phyloP scores from a whole-genome alignment of 2,113 vertebrate species.

The Pseudonaja textilis region DNA sequence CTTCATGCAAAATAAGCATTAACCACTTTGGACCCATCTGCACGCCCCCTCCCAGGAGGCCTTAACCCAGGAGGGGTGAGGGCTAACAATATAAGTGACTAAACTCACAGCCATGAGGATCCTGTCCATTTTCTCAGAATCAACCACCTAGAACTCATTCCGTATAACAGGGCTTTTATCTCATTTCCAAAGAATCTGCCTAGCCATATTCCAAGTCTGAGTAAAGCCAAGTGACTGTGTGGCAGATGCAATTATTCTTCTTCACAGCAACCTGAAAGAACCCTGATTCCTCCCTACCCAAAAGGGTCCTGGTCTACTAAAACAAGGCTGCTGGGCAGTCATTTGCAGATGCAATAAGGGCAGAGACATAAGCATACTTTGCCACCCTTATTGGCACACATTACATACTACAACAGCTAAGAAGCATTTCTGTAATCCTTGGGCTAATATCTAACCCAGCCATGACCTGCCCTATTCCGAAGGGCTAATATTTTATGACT shows the following conservation, averaged over 20 bases:
- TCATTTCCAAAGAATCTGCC: background rate
- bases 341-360: background rate
- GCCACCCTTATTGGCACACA: background rate
- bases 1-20: background rate
- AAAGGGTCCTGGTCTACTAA: background rate
- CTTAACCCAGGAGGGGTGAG: background rate
- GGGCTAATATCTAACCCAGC: background rate
- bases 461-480: background rate
- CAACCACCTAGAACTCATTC: background rate
- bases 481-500: background rate
- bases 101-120: background rate
- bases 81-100: background rate
- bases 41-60: background rate
- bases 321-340: background rate
- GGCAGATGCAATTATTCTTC: background rate
- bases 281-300: background rate
- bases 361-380: background rate
- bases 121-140: background rate
- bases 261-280: background rate
- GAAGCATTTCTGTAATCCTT: background rate
- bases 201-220: background rate
- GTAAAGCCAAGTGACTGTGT: background rate
- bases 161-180: background rate
- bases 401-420: background rate
- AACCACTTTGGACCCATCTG: background rate